Conservation (phyloP, 1,140 invertebrate species). For the Reticulitermes speratus region DNA sequence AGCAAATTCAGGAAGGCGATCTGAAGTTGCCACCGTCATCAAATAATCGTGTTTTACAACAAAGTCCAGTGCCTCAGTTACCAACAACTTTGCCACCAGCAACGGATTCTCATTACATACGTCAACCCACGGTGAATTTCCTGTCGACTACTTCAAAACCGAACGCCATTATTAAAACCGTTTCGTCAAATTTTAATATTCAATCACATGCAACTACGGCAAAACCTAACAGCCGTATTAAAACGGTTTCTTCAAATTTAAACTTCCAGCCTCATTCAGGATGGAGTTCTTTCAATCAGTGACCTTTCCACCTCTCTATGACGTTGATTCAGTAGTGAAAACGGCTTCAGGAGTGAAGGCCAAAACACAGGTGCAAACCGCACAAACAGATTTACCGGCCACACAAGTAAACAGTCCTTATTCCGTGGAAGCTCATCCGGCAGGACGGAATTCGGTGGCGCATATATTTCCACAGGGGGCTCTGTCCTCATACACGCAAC, state of each 20-base stretch:
- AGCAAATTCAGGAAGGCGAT: conserved; percentile 77
- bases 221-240: background rate
- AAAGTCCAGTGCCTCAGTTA: background rate
- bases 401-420: background rate
- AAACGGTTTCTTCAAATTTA: background rate
- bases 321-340: background rate
- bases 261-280: background rate
- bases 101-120: background rate
- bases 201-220: background rate
- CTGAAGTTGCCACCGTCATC: conserved; percentile 63
- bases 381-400: background rate
- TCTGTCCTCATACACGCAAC: background rate
- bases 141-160: background rate
- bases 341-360: background rate
- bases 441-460: background rate
- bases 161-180: background rate
- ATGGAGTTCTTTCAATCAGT: conserved; percentile 15
- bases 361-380: background rate
- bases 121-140: background rate
- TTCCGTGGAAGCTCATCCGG: background rate
- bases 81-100: background rate
- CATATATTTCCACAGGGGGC: background rate
- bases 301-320: background rate
- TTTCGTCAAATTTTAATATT: background rate
- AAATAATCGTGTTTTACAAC: background rate